Evolutionary conservation across 2,797 vertebrate species (phyloP), one percentile per base, ranked within the genome.

Genomic region (Tangara arthus): DNA sequence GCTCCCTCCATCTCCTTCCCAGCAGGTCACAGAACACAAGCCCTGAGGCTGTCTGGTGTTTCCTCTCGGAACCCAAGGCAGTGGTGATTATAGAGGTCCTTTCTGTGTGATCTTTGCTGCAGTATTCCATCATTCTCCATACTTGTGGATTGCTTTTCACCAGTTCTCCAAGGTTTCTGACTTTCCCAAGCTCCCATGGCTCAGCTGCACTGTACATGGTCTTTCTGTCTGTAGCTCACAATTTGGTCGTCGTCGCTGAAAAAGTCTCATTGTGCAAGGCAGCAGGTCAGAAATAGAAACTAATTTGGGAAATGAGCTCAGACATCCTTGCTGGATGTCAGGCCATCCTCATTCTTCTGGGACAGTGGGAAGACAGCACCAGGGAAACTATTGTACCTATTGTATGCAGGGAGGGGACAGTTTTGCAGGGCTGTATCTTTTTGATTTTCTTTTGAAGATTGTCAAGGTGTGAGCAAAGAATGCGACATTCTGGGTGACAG

Each of bases 221-320:
- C 63, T 64, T 13, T 11, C 21, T 77, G 63, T 34, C 63, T 56
- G 35, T 37, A 35, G 20, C 59, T 92, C 55, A 0, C 20, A 20
- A 15, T 70, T 81, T 73, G 47, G 32, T 50, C 0, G 0, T 11
- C 2, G 4, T 32, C 2, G 2, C 53, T 90, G 83, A 8, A 81
- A 70, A 66, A 39, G 59, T 34, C 73, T 87, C 53, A 0, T 57
- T 84, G 89, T 76, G 35, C n/a, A 41, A 82, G 66, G 82, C 39
- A 66, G 4, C 60, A 49, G 56, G 37, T 68, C 37, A 59, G 37
- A 26, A 52, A 83, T 19, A 59, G 66, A 16, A 93, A 3, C 34
- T 49, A 46, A 79, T 95, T 35, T 85, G 85, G 81, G 78, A 52
- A 85, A 85, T 46, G 77, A 87, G 49, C 71, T 61, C 27, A n/a